A percentile compares a stretch with the other conserved stretches of the same genome.
These are phyloP conservation scores for Hoplias malabaricus DNA, from an alignment of 2,113 vertebrate species.

Conservation along the genomic window DNA sequence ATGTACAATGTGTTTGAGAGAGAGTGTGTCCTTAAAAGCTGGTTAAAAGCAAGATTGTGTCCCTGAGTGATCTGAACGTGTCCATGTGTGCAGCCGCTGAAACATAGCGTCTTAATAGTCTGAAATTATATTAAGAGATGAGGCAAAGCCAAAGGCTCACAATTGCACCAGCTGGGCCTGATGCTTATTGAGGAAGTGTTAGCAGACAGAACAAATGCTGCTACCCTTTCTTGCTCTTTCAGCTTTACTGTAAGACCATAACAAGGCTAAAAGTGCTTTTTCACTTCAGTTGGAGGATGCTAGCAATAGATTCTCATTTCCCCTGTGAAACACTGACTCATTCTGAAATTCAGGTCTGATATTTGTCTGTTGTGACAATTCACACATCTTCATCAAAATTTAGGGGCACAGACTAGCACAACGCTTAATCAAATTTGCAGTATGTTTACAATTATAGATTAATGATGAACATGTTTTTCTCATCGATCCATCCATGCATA, in stretches of 20 bases:
- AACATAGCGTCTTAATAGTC: constrained; percentile 8
- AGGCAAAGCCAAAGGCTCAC: constrained; percentile 24
- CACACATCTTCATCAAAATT: too few relatives aligned
- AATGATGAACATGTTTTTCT: too few relatives aligned
- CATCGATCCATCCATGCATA: too few relatives aligned
- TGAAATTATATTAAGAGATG: constrained; percentile 32
- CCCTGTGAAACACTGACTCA: background rate
- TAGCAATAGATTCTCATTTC: background rate
- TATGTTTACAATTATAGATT: too few relatives aligned
- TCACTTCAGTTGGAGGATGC: background rate
- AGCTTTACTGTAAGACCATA: constrained; percentile 1
- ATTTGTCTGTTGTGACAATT: background rate
- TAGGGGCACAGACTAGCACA: too few relatives aligned
- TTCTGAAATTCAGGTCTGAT: background rate
- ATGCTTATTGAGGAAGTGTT: constrained; percentile 32
- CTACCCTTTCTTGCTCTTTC: constrained; percentile 8
- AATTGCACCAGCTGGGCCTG: constrained; percentile 21
- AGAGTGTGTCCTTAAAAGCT: background rate
- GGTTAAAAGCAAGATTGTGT: background rate
- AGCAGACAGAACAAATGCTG: background rate
- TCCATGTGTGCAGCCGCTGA: background rate
- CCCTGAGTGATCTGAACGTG: constrained; percentile 3
- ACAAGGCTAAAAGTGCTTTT: constrained; percentile 4
- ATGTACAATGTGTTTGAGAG: background rate
- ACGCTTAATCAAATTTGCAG: too few relatives aligned